These are phyloP conservation scores for Drosophila colorata DNA, from an alignment of 2,888 invertebrate species.

Conservation along the genomic window DNA sequence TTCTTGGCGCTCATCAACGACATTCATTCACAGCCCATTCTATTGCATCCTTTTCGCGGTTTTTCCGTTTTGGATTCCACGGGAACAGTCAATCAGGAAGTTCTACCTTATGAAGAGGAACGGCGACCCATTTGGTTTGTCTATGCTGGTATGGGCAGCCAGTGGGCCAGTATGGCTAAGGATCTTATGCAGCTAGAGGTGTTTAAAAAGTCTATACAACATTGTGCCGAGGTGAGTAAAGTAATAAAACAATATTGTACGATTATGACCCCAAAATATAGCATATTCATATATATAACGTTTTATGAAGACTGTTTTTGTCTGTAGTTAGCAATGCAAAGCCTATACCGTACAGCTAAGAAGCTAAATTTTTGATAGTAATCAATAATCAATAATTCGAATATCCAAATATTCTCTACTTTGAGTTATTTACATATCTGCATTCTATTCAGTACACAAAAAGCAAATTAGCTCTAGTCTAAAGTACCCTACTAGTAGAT, in stretches of 20 bases:
- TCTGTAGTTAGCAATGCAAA: too few species aligned
- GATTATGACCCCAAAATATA: too few species aligned
- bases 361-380: too few species aligned
- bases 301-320: too few species aligned
- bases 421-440: too few species aligned
- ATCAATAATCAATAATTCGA: too few species aligned
- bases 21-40: conserved; percentile 89
- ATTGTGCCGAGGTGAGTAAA: conserved; percentile 87
- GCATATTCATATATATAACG: background rate
- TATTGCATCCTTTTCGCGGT: conserved; percentile 93
- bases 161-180: conserved; percentile 98
- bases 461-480: too few species aligned
- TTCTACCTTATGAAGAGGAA: conserved; percentile 86
- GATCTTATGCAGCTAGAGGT: conserved; percentile 92
- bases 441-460: too few species aligned
- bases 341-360: too few species aligned
- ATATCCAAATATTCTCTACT: too few species aligned
- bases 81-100: conserved; percentile 85
- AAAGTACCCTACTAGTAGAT: too few species aligned
- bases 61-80: conserved; percentile 90
- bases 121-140: conserved; percentile 96
- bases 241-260: too few species aligned
- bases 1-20: conserved; percentile 91
- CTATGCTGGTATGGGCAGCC: conserved; percentile 99
- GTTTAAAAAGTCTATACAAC: conserved; percentile 92